A percentile compares a stretch with the other conserved stretches of the same genome.
These are phyloP conservation scores for Gambusia yucatana DNA, from an alignment of 2,797 vertebrate species.

Conservation along the genomic window DNA sequence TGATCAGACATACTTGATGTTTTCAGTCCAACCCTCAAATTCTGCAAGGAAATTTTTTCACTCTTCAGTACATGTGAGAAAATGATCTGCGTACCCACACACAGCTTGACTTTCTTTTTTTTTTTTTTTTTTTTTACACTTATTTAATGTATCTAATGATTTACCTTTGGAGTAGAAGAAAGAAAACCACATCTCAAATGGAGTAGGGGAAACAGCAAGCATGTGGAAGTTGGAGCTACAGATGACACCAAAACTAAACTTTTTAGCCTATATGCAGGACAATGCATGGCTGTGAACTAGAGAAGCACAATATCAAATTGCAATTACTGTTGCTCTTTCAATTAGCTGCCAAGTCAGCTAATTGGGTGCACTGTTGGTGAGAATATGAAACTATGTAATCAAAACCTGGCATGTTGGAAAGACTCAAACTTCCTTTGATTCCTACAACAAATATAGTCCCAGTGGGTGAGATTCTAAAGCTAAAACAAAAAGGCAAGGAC, in stretches of 20 bases:
- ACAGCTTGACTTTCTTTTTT: not conserved
- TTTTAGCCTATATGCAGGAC: not conserved
- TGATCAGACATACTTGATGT: conserved; percentile 12
- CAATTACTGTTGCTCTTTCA: not conserved
- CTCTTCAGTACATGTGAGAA: not conserved
- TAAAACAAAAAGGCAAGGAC: not conserved
- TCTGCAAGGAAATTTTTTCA: conserved; percentile 27
- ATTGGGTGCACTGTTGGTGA: not conserved
- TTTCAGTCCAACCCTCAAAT: conserved; percentile 23
- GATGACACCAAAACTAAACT: not conserved
- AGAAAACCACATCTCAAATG: not conserved
- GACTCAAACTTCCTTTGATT: not conserved
- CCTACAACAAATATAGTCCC: not conserved
- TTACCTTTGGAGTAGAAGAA: not conserved
- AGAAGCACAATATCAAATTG: not conserved
- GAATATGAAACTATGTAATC: not conserved
- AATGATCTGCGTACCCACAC: not conserved
- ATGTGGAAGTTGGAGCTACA: not conserved
- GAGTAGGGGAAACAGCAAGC: not conserved
- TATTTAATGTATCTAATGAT: not conserved
- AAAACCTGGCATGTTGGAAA: not conserved
- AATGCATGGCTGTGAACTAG: not conserved
- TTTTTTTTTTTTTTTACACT: not conserved
- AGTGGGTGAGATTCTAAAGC: not conserved
- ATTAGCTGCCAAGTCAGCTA: not conserved